Conservation (phyloP, 2,888 invertebrate genomes). For the Volucella bombylans region DNA sequence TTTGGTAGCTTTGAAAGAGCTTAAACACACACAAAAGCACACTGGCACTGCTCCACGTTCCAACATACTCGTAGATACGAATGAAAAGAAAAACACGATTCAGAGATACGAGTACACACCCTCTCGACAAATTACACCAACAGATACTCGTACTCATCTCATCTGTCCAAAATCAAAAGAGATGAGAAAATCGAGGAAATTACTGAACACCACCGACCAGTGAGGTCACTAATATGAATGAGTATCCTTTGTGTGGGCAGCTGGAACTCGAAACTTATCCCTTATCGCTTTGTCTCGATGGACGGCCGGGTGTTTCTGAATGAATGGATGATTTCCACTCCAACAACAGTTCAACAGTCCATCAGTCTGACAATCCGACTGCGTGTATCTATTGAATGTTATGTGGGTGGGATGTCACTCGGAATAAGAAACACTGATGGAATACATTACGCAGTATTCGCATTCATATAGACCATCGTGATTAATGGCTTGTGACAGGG, state of each 20-base stretch:
- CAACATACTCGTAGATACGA: neutral
- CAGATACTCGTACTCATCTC: neutral
- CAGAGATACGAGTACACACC: constrained; percentile 27
- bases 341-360: no score
- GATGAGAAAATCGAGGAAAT: constrained; percentile 12
- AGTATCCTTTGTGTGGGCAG: constrained; percentile 9
- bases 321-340: constrained; percentile 13
- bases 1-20: constrained; percentile 13
- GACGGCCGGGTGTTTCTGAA: neutral
- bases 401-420: neutral
- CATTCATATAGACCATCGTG: constrained; percentile 12
- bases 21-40: constrained; percentile 9
- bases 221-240: constrained; percentile 45
- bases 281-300: constrained; percentile 10
- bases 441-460: neutral
- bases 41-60: constrained; percentile 2
- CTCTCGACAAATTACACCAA: constrained; percentile 27
- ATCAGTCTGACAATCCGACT: neutral
- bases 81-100: constrained; percentile 17
- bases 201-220: constrained; percentile 21
- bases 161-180: constrained; percentile 17
- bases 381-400: constrained; percentile 1
- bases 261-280: constrained; percentile 5
- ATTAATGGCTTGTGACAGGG: constrained; percentile 43
- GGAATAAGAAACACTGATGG: constrained; percentile 31